These are phyloP conservation scores for Avahi laniger DNA, from an alignment of 2,797 vertebrate species.

Conservation along the genomic window DNA sequence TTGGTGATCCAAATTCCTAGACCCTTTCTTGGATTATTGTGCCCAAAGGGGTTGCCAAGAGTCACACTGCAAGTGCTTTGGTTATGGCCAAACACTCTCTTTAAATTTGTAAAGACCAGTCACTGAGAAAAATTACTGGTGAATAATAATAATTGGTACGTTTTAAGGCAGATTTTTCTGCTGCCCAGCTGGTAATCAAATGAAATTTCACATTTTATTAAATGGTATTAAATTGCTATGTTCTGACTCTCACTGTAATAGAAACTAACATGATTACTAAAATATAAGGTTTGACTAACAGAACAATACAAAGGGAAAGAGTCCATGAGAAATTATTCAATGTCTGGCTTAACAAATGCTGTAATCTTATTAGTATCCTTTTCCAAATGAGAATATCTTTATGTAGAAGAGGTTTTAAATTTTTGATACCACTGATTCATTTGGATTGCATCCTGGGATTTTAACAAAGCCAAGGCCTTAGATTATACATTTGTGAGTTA, in stretches of 20 bases:
- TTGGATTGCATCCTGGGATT: background rate
- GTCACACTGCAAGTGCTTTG: background rate
- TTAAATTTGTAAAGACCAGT: background rate
- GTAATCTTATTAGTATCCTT: background rate
- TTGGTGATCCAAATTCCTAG: background rate
- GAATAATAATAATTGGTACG: background rate
- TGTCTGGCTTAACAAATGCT: background rate
- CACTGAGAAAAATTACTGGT: background rate
- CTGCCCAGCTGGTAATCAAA: background rate
- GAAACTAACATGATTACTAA: background rate
- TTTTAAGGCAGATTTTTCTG: background rate
- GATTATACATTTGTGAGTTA: background rate
- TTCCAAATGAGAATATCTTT: slow-evolving; percentile 1
- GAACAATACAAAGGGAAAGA: background rate
- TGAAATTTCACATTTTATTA: slow-evolving; percentile 31
- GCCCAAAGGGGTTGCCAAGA: background rate
- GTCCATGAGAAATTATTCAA: background rate
- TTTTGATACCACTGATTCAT: background rate
- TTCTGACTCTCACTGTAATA: background rate
- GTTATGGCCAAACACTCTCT: background rate
- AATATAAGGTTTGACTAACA: background rate
- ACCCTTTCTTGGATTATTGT: background rate
- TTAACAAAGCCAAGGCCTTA: background rate
- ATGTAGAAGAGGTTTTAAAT: background rate
- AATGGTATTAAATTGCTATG: background rate